phyloP scores from a whole-genome alignment of 2,888 invertebrate species.

The Allacma fusca region DNA sequence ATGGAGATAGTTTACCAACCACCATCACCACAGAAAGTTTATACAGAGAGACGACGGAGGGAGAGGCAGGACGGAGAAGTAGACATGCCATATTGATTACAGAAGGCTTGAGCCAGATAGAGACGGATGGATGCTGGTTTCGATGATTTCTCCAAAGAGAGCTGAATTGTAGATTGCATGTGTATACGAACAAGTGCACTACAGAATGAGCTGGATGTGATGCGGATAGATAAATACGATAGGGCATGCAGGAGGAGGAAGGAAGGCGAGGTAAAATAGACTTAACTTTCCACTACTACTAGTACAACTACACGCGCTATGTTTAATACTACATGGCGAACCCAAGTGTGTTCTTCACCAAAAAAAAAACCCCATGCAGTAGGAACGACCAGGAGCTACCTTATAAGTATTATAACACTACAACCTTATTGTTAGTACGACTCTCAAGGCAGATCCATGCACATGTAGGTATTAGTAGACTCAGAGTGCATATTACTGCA shows the following conservation, averaged over 20 bases:
- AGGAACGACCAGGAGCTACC: background rate
- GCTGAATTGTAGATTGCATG: conserved; percentile 38
- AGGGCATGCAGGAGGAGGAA: conserved; percentile 20
- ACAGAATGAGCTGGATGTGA: conserved; percentile 27
- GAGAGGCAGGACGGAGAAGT: background rate
- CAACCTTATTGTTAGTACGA: too few relatives aligned
- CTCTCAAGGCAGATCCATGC: too few relatives aligned
- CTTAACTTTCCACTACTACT: background rate
- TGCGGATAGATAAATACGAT: conserved; percentile 39
- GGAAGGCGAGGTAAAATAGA: conserved; percentile 21
- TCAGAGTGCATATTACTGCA: background rate
- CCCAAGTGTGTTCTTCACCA: background rate
- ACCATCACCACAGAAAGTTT: background rate
- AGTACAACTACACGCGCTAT: background rate
- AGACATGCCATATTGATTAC: conserved; percentile 40
- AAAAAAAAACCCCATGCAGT: background rate
- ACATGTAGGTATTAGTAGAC: too few relatives aligned
- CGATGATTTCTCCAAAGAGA: conserved; percentile 33
- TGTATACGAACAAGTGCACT: conserved; percentile 12
- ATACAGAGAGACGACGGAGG: background rate
- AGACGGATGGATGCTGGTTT: conserved; percentile 38
- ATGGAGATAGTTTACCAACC: background rate
- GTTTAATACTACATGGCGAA: background rate
- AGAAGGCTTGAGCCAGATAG: conserved; percentile 13
- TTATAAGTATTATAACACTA: too few relatives aligned